phyloP scores from a whole-genome alignment of 92 coral and sea anemone genomes.

The Phenganax marumi region DNA sequence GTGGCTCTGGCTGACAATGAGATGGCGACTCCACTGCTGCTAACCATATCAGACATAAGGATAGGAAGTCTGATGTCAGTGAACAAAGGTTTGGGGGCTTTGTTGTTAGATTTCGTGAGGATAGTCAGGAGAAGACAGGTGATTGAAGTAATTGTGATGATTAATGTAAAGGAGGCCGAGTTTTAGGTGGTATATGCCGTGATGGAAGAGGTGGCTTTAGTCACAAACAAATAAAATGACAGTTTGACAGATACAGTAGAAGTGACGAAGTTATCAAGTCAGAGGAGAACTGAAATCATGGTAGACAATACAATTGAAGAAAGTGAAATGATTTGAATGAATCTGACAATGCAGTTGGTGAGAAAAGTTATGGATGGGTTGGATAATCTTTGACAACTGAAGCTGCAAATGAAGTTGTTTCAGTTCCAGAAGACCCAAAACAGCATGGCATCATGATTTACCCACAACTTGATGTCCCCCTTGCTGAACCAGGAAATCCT shows the following conservation, averaged over 20 bases:
- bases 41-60: conserved; percentile 44
- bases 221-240: conserved; percentile 74
- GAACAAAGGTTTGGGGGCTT: conserved; percentile 30
- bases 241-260: conserved; percentile 95
- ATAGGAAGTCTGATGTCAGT: conserved; percentile 20
- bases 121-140: conserved; percentile 46
- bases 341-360: conserved; percentile 19
- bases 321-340: conserved; percentile 72
- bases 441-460: too few species aligned
- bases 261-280: conserved; percentile 89
- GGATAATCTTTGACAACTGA: background rate
- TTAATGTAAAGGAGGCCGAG: conserved; percentile 65
- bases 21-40: conserved; percentile 61
- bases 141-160: conserved; percentile 74
- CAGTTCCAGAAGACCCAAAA: too few species aligned
- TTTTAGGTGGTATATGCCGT: conserved; percentile 73
- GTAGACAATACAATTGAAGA: conserved; percentile 96
- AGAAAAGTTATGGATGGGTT: conserved; percentile 27
- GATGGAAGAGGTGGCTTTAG: conserved; percentile 70
- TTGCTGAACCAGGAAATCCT: too few species aligned
- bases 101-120: conserved; percentile 60
- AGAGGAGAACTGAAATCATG: conserved; percentile 94
- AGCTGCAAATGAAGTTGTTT: background rate
- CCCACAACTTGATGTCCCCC: too few species aligned
- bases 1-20: conserved; percentile 66